Evolutionary conservation across 2,888 invertebrate species (phyloP).

Genomic region (Gymnocheta viridis): DNA sequence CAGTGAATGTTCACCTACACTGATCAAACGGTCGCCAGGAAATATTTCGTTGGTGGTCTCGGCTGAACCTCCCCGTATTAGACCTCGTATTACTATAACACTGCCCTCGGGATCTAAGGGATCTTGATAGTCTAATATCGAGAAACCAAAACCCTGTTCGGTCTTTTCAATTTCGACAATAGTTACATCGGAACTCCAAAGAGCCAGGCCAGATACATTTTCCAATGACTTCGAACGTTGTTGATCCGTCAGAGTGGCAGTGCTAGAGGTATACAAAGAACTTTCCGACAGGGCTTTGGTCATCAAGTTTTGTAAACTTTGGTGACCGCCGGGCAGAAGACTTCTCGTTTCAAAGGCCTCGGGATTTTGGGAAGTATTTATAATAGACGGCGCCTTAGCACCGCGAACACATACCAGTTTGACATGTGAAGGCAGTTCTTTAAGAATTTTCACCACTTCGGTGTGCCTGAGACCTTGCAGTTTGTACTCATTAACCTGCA

Average conservation of each 20-base stretch:
- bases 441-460: slow-evolving; percentile 97
- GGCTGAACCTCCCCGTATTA: slow-evolving; percentile 99
- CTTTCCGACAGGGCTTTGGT: slow-evolving; percentile 98
- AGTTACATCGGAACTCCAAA: slow-evolving; percentile 98
- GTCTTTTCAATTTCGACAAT: slow-evolving; percentile 95
- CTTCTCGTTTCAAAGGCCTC: slow-evolving; percentile 91
- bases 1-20: slow-evolving; percentile 94
- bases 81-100: slow-evolving; percentile 97
- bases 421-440: slow-evolving; percentile 94
- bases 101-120: slow-evolving; percentile 97
- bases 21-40: slow-evolving; percentile 96
- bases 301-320: slow-evolving; percentile 90
- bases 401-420: slow-evolving; percentile 94
- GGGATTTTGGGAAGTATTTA: slow-evolving; percentile 90
- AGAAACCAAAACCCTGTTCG: slow-evolving; percentile 98
- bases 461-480: slow-evolving; percentile 96
- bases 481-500: slow-evolving; percentile 97
- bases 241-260: slow-evolving; percentile 89
- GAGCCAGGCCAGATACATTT: slow-evolving; percentile 95
- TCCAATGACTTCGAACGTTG: slow-evolving; percentile 96
- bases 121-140: slow-evolving; percentile 98
- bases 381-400: slow-evolving; percentile 85
- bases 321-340: slow-evolving; percentile 92
- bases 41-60: slow-evolving; percentile 96
- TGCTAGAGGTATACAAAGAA: slow-evolving; percentile 93